Conservation (phyloP, 1,140 invertebrate genomes). For the Scaptomyza montana region DNA sequence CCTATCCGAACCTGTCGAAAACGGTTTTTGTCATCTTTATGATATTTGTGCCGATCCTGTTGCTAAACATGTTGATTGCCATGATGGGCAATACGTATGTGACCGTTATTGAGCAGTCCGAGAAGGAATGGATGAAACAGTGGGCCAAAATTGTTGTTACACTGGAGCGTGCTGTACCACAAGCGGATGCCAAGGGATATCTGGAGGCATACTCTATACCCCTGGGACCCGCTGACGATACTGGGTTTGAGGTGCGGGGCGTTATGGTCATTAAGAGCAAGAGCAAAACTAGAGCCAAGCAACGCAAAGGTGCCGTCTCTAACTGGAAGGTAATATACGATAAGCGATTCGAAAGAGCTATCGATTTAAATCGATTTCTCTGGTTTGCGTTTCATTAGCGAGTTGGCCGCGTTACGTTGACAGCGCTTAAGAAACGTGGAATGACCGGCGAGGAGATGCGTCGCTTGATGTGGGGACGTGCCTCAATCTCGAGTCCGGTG, state of each 20-base stretch:
- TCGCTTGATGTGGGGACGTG: conserved; percentile 94
- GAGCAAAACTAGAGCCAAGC: conserved; percentile 97
- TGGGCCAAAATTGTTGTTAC: conserved; percentile 99
- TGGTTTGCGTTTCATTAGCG: conserved; percentile 84
- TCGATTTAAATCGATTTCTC: background rate
- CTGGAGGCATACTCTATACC: conserved; percentile 98
- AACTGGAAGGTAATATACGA: conserved; percentile 96
- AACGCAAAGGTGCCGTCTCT: conserved; percentile 96
- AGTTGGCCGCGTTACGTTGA: conserved; percentile 94
- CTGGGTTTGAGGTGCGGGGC: conserved; percentile 92
- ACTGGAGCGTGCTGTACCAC: conserved; percentile 95
- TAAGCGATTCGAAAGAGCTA: background rate
- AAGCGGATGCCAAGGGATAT: conserved; percentile 94
- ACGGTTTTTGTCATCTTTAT: conserved; percentile 98
- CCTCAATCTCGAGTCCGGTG: conserved; percentile 93
- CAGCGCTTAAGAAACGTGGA: conserved; percentile 90
- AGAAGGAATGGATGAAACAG: conserved; percentile 99
- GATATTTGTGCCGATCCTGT: conserved; percentile 97
- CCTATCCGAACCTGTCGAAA: conserved; percentile 95
- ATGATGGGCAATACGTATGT: conserved; percentile 99
- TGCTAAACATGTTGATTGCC: conserved; percentile 99
- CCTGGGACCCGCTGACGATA: conserved; percentile 92
- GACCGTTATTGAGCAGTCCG: conserved; percentile 98
- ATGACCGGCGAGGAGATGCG: conserved; percentile 94
- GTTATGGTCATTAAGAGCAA: conserved; percentile 99